Evolutionary conservation across 2,113 vertebrate genomes (phyloP).

Genomic region (Clupea harengus): DNA sequence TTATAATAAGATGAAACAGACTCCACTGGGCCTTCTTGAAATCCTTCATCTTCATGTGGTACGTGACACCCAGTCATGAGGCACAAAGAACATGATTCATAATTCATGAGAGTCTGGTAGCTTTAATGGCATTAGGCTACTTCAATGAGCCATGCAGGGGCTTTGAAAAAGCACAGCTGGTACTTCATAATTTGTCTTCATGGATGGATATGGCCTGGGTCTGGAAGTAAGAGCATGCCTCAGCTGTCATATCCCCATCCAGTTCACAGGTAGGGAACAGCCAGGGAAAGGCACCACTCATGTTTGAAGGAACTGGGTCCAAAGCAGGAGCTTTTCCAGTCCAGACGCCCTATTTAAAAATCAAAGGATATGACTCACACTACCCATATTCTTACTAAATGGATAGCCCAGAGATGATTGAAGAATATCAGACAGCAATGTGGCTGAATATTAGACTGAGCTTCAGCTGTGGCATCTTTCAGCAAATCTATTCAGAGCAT

Average conservation of each 20-base stretch:
- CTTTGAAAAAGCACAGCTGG: conserved; percentile 45
- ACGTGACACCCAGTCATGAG: conserved; percentile 31
- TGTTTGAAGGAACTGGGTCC: not conserved
- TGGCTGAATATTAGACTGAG: too few relatives aligned
- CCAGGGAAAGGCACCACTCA: not conserved
- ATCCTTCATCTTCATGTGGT: conserved; percentile 45
- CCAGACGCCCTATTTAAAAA: not conserved
- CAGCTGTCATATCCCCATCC: not conserved
- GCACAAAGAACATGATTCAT: conserved; percentile 51
- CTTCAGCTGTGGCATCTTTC: too few relatives aligned
- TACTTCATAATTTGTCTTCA: conserved; percentile 9
- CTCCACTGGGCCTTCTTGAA: conserved; percentile 31
- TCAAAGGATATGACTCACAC: not conserved
- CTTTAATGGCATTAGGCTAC: conserved; percentile 48
- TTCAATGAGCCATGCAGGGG: conserved; percentile 36
- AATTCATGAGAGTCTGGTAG: conserved; percentile 50
- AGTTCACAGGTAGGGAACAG: not conserved
- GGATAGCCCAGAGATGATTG: too few relatives aligned
- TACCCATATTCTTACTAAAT: not conserved
- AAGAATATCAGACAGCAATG: too few relatives aligned
- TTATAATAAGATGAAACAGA: conserved; percentile 41
- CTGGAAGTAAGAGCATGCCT: not conserved
- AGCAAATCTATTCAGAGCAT: too few relatives aligned
- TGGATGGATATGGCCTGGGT: not conserved
- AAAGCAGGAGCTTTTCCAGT: not conserved